Evolutionary conservation across 1,140 invertebrate genomes (phyloP).

Genomic region (Harlomillsia oculata): DNA sequence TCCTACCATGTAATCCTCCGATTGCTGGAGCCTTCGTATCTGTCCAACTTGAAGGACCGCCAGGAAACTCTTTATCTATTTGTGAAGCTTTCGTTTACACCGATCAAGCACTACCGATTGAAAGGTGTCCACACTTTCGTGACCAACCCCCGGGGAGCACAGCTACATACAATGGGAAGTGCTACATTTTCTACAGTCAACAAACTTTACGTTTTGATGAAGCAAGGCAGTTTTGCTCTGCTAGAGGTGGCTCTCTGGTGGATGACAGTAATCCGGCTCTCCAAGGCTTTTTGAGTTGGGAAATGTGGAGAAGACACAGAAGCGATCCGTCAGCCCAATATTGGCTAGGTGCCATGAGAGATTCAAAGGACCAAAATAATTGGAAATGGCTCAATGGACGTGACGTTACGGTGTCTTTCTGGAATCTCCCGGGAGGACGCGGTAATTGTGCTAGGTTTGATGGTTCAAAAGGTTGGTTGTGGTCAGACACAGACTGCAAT

Average conservation of each 20-base stretch:
- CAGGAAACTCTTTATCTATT: conserved; percentile 67
- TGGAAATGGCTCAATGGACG: conserved; percentile 85
- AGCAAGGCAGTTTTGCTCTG: conserved; percentile 66
- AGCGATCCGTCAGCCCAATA: conserved; percentile 85
- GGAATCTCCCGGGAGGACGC: conserved; percentile 72
- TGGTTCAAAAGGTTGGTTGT: conserved; percentile 85
- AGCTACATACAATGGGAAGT: conserved; percentile 90
- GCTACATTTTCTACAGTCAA: conserved; percentile 88
- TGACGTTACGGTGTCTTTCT: conserved; percentile 81
- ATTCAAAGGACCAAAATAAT: conserved; percentile 62
- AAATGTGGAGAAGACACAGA: conserved; percentile 66
- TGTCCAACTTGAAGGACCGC: conserved; percentile 68
- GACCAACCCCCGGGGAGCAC: conserved; percentile 84
- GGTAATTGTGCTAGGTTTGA: conserved; percentile 84
- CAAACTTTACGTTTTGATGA: conserved; percentile 72
- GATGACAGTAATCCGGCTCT: conserved; percentile 88
- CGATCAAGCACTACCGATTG: conserved; percentile 69
- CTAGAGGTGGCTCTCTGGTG: conserved; percentile 69
- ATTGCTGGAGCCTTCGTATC: conserved; percentile 91
- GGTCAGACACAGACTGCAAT: conserved; percentile 85
- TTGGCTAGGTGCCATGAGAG: conserved; percentile 84
- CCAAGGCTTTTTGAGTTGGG: conserved; percentile 51
- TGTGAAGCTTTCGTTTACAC: conserved; percentile 93
- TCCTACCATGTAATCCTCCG: conserved; percentile 84
- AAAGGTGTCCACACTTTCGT: conserved; percentile 81